Conservation (phyloP, 92 coral and sea anemone genomes). For the Heliopora coerulea region DNA sequence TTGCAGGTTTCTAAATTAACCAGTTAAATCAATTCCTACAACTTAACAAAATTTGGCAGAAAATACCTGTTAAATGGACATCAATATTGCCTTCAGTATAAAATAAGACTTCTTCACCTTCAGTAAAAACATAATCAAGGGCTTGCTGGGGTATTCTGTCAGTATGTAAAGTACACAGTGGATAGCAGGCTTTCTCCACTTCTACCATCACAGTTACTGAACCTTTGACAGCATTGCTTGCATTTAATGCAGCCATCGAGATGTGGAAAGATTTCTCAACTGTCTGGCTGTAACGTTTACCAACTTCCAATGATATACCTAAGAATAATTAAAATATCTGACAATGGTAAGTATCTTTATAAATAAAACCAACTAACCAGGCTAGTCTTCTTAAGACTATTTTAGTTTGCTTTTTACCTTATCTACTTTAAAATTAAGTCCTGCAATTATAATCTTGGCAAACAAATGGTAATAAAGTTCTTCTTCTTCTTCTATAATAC, state of each 20-base stretch:
- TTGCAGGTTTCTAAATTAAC: too few relatives aligned
- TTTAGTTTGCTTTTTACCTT: too few relatives aligned
- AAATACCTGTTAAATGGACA: constrained; percentile 90
- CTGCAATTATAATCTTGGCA: too few relatives aligned
- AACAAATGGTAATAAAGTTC: too few relatives aligned
- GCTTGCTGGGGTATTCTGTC: constrained; percentile 93
- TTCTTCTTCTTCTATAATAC: too few relatives aligned
- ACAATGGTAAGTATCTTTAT: too few relatives aligned
- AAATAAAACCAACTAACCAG: too few relatives aligned
- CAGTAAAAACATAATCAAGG: constrained; percentile 86
- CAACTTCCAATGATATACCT: constrained; percentile 93
- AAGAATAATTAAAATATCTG: constrained; percentile 1
- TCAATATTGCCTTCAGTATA: constrained; percentile 84
- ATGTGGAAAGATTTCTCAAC: constrained; percentile 95
- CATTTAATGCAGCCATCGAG: constrained; percentile 95
- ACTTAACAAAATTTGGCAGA: too few relatives aligned
- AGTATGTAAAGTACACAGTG: constrained; percentile 82
- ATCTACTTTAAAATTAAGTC: too few relatives aligned
- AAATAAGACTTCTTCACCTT: constrained; percentile 94
- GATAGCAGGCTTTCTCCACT: constrained; percentile 93
- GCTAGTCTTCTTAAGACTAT: too few relatives aligned
- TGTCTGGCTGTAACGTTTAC: constrained; percentile 93
- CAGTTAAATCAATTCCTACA: too few relatives aligned
- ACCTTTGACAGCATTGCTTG: constrained; percentile 59
- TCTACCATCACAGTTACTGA: constrained; percentile 97